Evolutionary conservation across 2,113 vertebrate species (phyloP).

Genomic region (Hypocryptadius cinnamomeus): DNA sequence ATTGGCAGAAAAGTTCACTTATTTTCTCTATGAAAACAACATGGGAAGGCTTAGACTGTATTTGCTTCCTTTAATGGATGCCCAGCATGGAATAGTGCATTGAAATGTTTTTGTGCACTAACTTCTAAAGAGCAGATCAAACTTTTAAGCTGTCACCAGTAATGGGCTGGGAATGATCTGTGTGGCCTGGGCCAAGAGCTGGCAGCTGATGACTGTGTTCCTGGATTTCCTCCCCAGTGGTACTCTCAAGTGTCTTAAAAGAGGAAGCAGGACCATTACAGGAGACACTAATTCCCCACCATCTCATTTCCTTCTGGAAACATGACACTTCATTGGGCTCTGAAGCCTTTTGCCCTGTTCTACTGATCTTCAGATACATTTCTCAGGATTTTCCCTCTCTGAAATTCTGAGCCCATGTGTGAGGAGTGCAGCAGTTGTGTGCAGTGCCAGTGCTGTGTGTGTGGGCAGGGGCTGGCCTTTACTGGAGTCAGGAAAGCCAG

Average conservation of each 20-base stretch:
- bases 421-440: too few relatives aligned
- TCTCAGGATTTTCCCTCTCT: neutral
- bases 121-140: neutral
- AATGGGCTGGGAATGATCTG: neutral
- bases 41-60: neutral
- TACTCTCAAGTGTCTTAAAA: neutral
- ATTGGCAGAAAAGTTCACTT: neutral
- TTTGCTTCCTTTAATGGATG: neutral
- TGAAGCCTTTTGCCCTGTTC: neutral
- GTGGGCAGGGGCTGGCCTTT: neutral
- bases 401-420: fast-evolving
- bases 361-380: neutral
- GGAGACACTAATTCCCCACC: neutral
- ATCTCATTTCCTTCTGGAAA: neutral
- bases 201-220: neutral
- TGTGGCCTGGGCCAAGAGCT: neutral
- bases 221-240: neutral
- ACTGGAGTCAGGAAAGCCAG: neutral
- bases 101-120: neutral
- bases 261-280: neutral
- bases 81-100: neutral
- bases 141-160: neutral
- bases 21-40: neutral
- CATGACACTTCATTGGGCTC: neutral
- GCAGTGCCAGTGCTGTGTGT: fast-evolving